A percentile compares a stretch with the other conserved stretches of the same genome.
These are phyloP conservation scores for Meda fulgida DNA, from an alignment of 2,797 vertebrate genomes.

Conservation along the genomic window DNA sequence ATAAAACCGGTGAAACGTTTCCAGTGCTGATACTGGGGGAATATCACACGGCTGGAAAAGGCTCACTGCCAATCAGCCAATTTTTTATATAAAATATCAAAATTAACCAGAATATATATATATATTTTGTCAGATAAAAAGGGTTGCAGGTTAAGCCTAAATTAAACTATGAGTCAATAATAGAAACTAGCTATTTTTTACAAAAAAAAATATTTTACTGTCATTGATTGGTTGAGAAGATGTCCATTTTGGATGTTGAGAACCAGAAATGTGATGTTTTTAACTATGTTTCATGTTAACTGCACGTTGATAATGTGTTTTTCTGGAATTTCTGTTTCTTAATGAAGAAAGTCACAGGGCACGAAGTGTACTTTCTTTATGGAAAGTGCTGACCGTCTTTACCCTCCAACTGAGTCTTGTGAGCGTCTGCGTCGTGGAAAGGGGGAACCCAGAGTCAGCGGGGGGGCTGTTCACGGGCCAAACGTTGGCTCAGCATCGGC, in stretches of 20 bases:
- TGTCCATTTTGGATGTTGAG: neutral
- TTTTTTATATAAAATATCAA: too few species aligned
- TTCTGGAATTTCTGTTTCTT: neutral
- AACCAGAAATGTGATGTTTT: neutral
- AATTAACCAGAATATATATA: too few species aligned
- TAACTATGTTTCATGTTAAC: neutral
- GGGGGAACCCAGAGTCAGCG: slow-evolving; percentile 25
- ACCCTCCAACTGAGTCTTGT: neutral
- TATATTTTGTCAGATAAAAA: too few species aligned
- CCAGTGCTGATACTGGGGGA: too few species aligned
- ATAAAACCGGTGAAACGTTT: too few species aligned
- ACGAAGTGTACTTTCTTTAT: slow-evolving; percentile 12
- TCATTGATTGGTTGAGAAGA: neutral
- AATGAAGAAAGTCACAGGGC: neutral
- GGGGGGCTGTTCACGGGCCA: slow-evolving; percentile 22
- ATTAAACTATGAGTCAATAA: neutral
- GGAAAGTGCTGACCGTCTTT: slow-evolving; percentile 7
- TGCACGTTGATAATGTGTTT: neutral
- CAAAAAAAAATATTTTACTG: neutral
- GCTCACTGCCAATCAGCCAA: too few species aligned
- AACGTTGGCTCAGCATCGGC: slow-evolving; percentile 23
- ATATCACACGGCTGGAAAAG: too few species aligned
- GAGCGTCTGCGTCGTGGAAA: neutral
- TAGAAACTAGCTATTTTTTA: neutral
- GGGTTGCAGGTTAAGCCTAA: neutral